Conservation (phyloP, 2,113 vertebrate species). For the Nothoprocta perdicaria region DNA sequence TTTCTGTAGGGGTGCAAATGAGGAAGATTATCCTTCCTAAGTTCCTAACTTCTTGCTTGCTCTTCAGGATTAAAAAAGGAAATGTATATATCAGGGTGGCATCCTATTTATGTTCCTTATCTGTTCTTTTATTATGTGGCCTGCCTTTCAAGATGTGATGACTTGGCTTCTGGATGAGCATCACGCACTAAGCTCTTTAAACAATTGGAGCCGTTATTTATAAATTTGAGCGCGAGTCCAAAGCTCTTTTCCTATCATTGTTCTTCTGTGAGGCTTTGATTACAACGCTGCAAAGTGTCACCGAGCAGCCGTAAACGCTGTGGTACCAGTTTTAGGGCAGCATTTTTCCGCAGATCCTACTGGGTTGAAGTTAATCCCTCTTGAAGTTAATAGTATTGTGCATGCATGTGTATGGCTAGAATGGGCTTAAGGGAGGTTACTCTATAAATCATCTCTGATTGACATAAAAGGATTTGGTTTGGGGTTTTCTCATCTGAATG, state of each 20-base stretch:
- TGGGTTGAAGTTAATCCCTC: slow-evolving; percentile 11
- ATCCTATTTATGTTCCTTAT: not conserved
- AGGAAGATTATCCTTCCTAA: not conserved
- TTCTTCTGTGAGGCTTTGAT: not conserved
- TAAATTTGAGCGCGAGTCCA: not conserved
- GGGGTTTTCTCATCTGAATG: not conserved
- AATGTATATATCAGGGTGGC: not conserved
- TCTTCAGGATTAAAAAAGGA: not conserved
- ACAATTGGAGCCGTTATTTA: not conserved
- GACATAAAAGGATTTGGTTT: not conserved
- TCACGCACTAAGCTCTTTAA: not conserved
- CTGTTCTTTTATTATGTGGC: not conserved
- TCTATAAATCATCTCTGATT: not conserved
- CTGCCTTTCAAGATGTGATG: rapidly evolving
- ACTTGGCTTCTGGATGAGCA: not conserved
- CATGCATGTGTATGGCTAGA: not conserved
- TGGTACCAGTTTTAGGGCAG: not conserved
- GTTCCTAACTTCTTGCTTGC: not conserved
- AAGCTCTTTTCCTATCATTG: not conserved
- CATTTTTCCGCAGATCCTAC: not conserved
- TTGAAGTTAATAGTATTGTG: slow-evolving; percentile 8
- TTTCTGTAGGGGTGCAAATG: not conserved
- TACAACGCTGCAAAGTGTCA: not conserved
- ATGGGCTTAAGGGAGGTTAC: not conserved
- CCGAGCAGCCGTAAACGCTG: not conserved